A percentile compares a stretch with the other conserved stretches of the same genome.
These are phyloP conservation scores for Plotosus lineatus DNA, from an alignment of 2,113 vertebrate species.

Conservation along the genomic window DNA sequence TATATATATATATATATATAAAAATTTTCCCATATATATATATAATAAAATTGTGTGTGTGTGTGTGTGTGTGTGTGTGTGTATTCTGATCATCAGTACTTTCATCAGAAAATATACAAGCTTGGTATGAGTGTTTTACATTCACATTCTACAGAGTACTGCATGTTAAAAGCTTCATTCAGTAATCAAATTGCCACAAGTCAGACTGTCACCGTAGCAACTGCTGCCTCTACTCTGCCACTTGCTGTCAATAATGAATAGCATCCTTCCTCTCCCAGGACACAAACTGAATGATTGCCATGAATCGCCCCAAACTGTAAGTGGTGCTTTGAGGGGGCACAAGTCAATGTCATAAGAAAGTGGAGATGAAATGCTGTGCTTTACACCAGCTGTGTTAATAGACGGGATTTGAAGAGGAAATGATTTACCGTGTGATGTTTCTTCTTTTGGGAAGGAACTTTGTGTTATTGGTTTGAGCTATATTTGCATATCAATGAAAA, in stretches of 20 bases:
- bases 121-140: slow-evolving; percentile 50
- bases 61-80: no score
- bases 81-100: slow-evolving; percentile 27
- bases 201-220: slow-evolving; percentile 79
- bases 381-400: slow-evolving; percentile 45
- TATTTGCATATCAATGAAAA: slow-evolving; percentile 55
- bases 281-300: slow-evolving; percentile 47
- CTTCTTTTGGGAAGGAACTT: slow-evolving; percentile 51
- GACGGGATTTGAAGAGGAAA: slow-evolving; percentile 41
- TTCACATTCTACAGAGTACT: slow-evolving; percentile 41
- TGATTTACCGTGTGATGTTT: slow-evolving; percentile 57
- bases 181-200: slow-evolving; percentile 72
- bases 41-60: no score
- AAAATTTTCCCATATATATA: no score
- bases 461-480: slow-evolving; percentile 47
- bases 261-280: slow-evolving; percentile 66
- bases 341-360: slow-evolving; percentile 35
- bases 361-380: slow-evolving; percentile 25
- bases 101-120: slow-evolving; percentile 31
- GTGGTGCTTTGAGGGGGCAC: slow-evolving; percentile 45
- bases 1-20: no score
- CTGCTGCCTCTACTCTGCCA: slow-evolving; percentile 60
- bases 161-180: slow-evolving; percentile 58
- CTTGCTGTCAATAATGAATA: slow-evolving; percentile 67
- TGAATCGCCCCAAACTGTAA: slow-evolving; percentile 41